Evolutionary conservation across 2,797 vertebrate genomes (phyloP).

Genomic region (Gymnoscopelus microlampas): DNA sequence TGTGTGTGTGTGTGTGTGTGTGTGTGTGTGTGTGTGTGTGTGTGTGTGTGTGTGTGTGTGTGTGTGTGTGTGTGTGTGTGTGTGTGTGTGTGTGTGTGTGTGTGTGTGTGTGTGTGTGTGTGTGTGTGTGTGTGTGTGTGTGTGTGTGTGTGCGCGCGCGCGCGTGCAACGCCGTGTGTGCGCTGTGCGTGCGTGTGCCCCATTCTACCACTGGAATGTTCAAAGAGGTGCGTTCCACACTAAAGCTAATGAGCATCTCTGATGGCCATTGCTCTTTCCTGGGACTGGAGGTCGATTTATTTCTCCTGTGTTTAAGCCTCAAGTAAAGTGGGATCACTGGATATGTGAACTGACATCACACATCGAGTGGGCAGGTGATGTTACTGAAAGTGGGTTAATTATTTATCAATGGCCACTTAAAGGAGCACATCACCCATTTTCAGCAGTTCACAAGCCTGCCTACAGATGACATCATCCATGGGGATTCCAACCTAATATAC

Average conservation of each 20-base stretch:
- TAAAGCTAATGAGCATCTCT: constrained; percentile 17
- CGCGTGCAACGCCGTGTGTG: too few species aligned
- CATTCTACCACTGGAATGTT: constrained; percentile 21
- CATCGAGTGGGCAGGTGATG: constrained; percentile 31
- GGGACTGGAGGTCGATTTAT: neutral
- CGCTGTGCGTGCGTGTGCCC: neutral
- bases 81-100: too few species aligned
- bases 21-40: too few species aligned
- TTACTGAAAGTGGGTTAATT: constrained; percentile 25
- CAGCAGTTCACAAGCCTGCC: too few species aligned
- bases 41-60: neutral
- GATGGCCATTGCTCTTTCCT: constrained; percentile 14
- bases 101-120: too few species aligned
- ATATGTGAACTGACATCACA: constrained; percentile 20
- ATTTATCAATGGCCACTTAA: constrained; percentile 29
- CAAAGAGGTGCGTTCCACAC: constrained; percentile 6
- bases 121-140: too few species aligned
- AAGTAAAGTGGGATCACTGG: constrained; percentile 15
- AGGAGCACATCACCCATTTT: too few species aligned
- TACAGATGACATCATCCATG: too few species aligned
- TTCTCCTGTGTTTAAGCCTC: constrained; percentile 7
- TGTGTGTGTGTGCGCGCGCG: too few species aligned
- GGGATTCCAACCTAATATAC: too few species aligned
- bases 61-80: too few species aligned
- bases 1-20: neutral